Base-by-base conservation (phyloP, 2,888 invertebrate genomes). In the Epinotia bilunana region DNA sequence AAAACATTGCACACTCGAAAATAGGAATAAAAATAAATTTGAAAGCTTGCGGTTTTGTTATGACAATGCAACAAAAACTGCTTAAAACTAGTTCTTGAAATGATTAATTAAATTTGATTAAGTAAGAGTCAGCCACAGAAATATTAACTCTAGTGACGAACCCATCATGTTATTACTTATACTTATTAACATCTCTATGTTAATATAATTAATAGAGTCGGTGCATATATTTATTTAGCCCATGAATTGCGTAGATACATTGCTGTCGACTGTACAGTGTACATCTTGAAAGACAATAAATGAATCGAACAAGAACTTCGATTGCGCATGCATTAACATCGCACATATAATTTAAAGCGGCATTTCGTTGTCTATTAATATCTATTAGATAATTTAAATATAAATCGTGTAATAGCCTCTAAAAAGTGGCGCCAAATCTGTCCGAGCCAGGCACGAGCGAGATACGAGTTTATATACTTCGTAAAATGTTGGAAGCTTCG, bases 321-420 rank as follows among this genome's bases (percentile, higher is more conserved):
- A 65, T 64, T 58, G 74, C 43, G 71, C 64, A 74, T 43, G 71
- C 74, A 70, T 71, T 71, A 71, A 60, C 64, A 16, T 74, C 67
- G 70, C 62, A 69, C 61, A 73, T 69, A 28, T 76, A 69, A 78
- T 78, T 77, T 67, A 68, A 76, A 78, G 74, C 74, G 73, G 69
- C 73, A 18, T 65, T 65, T 60, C 71, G 71, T 65, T 74, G 71
- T 74, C 74, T n/a, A n/a, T n/a, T n/a, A n/a, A n/a, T n/a, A n/a
- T 16, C 20, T 55, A 67, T 72, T 75, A 75, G 73, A 65, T 65
- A 75, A 71, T 72, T 64, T 55, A 67, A 72, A 75, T 67, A 67
- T 75, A 71, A 71, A 72, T 72, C 72, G 61, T 16, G 67, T 72
- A 67, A 71, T 71, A 65, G 72, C 65, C 71, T 72, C 72, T 75